Evolutionary conservation across 2,888 invertebrate species (phyloP), one percentile per base, ranked within the genome.

Genomic region (Hypsopygia costalis): DNA sequence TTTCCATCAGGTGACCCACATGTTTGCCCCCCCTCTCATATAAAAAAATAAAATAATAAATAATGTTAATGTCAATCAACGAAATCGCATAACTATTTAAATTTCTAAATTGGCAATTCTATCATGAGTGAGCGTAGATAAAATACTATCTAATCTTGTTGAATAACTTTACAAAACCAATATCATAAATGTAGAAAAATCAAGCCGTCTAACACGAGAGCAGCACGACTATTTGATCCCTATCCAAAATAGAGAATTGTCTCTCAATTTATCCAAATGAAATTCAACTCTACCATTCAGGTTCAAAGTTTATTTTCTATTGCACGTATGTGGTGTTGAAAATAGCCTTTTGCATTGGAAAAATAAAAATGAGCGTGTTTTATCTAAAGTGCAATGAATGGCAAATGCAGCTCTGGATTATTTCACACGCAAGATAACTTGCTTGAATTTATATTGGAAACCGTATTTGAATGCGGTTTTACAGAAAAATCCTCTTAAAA

Each of bases 381-480:
- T 52, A 55, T 49, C 50, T 55, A 51, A 51, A 55, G 45, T 34
- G 47, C 49, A 52, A 51, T 52, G 55, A 55, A 55, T 52, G 46
- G 51, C 42, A 46, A 51, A 54, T 54, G 52, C 43, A 41, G 35
- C 40, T 30, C 20, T 30, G 47, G 49, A 52, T 52, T 52, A 55
- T 52, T 55, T 55, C 41, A 47, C 52, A 50, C 50, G 50, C 46
- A 47, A 46, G 51, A 48, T 51, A 51, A 46, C 47, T 39, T 25
- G 45, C 32, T 39, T 11, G 46, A 40, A 48, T 51, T 51, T 51
- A 51, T 48, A 47, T 46, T 40, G 44, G 29, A 33, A 28, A 43
- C 44, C 44, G 39, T 40, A 40, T 44, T 43, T 36, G 44, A 37
- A 32, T 29, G 37, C 28, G 40, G 28, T 35, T 43, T 41, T 35